phyloP scores from a whole-genome alignment of 2,888 invertebrate species.

The Drosophila diplacantha region DNA sequence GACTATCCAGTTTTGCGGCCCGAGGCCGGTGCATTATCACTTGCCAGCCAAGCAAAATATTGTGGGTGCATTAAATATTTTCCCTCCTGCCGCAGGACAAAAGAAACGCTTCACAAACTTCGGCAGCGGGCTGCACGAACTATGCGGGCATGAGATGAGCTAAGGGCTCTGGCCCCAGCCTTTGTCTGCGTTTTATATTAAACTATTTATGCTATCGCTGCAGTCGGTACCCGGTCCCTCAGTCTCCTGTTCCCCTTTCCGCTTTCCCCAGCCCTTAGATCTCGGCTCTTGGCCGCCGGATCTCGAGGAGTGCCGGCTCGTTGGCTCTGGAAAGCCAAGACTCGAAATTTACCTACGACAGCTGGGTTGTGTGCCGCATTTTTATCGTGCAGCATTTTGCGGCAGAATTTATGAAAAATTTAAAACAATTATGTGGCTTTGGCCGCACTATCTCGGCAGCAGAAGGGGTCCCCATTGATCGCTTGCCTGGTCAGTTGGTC shows the following conservation, averaged over 20 bases:
- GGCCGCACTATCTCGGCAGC: constrained; percentile 25
- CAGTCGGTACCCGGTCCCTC: constrained; percentile 2
- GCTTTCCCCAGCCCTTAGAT: neutral
- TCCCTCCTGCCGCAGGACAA: constrained; percentile 40
- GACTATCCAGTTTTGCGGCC: constrained; percentile 1
- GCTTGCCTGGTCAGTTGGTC: constrained; percentile 24
- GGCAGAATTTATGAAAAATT: constrained; percentile 62
- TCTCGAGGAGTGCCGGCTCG: constrained; percentile 34
- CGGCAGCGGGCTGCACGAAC: constrained; percentile 27
- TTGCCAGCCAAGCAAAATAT: constrained; percentile 52
- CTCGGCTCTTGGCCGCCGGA: constrained; percentile 23
- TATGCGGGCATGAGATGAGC: constrained; percentile 46
- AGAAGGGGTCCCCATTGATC: constrained; percentile 13
- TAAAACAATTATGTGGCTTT: constrained; percentile 59
- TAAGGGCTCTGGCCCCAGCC: constrained; percentile 32
- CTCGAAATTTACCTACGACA: constrained; percentile 37
- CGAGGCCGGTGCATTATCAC: constrained; percentile 61
- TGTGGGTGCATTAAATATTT: constrained; percentile 67
- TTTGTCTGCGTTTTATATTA: constrained; percentile 65
- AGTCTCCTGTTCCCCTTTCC: neutral
- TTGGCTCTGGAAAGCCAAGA: constrained; percentile 29
- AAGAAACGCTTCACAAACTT: constrained; percentile 35
- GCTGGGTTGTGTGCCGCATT: constrained; percentile 21
- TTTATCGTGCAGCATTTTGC: constrained; percentile 49
- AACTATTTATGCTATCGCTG: constrained; percentile 56